phyloP scores from a whole-genome alignment of 2,113 vertebrate genomes.

The Atractosteus spatula region DNA sequence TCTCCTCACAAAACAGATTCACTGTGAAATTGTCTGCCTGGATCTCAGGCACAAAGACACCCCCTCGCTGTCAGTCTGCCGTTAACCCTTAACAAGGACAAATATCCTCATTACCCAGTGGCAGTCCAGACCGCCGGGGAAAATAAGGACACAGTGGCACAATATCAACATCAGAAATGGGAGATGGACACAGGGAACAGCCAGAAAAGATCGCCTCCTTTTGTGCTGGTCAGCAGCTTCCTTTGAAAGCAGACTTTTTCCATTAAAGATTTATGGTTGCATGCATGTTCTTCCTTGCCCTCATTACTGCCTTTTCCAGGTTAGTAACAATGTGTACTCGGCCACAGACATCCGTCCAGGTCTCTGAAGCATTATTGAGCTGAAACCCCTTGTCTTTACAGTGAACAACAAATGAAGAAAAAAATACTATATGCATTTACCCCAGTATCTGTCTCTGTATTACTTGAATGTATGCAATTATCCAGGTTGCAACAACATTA shows the following conservation, averaged over 20 bases:
- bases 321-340: too few species aligned
- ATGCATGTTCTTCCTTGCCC: not conserved
- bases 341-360: too few species aligned
- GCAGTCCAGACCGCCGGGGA: not conserved
- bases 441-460: too few species aligned
- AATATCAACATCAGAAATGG: not conserved
- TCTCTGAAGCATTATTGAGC: too few species aligned
- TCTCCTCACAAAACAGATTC: constrained; percentile 51
- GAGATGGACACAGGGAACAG: not conserved
- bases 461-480: too few species aligned
- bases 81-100: constrained; percentile 63
- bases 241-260: not conserved
- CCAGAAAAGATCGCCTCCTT: not conserved
- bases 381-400: too few species aligned
- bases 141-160: not conserved
- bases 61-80: constrained; percentile 47
- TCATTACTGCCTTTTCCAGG: not conserved
- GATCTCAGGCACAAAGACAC: constrained; percentile 48
- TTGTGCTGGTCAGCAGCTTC: not conserved
- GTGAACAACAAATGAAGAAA: too few species aligned
- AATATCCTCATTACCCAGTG: constrained; percentile 62
- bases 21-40: constrained; percentile 66
- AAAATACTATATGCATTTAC: too few species aligned
- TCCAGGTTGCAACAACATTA: too few species aligned
- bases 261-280: not conserved